Percentiles rank a stretch among this genome's conserved stretches.
Conservation (phyloP, 2,888 invertebrate species). For the Diaprepes abbreviatus region DNA sequence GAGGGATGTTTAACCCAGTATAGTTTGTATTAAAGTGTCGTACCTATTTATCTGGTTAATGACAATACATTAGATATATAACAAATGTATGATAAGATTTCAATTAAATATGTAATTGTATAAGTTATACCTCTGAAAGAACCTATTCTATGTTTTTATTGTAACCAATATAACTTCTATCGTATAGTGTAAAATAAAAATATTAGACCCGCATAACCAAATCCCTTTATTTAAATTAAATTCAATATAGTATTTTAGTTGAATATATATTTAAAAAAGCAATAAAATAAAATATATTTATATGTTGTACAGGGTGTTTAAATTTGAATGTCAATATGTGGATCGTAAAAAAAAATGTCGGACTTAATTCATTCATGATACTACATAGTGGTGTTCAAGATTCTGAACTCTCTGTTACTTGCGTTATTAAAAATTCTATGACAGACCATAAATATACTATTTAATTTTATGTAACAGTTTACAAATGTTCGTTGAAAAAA, state of each 20-base stretch:
- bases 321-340: constrained; percentile 17
- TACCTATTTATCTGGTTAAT: constrained; percentile 64
- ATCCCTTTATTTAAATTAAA: constrained; percentile 13
- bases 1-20: constrained; percentile 41
- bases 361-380: no score
- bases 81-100: constrained; percentile 61
- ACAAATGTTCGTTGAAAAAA: constrained; percentile 12
- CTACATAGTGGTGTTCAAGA: neutral
- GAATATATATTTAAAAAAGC: constrained; percentile 24
- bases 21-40: constrained; percentile 29
- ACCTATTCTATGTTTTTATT: constrained; percentile 52
- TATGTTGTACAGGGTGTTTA: constrained; percentile 5
- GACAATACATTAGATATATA: constrained; percentile 69
- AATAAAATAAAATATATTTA: constrained; percentile 15
- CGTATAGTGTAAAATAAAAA: constrained; percentile 28
- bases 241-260: constrained; percentile 19
- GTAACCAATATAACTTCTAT: constrained; percentile 43
- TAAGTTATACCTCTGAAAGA: constrained; percentile 53
- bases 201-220: constrained; percentile 15
- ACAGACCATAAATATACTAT: neutral
- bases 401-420: neutral
- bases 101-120: constrained; percentile 64
- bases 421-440: neutral
- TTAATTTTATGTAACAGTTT: constrained; percentile 3
- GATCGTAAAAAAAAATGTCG: no score